Base-by-base conservation (phyloP, 2,113 vertebrate species). In the Trogon surrucura region DNA sequence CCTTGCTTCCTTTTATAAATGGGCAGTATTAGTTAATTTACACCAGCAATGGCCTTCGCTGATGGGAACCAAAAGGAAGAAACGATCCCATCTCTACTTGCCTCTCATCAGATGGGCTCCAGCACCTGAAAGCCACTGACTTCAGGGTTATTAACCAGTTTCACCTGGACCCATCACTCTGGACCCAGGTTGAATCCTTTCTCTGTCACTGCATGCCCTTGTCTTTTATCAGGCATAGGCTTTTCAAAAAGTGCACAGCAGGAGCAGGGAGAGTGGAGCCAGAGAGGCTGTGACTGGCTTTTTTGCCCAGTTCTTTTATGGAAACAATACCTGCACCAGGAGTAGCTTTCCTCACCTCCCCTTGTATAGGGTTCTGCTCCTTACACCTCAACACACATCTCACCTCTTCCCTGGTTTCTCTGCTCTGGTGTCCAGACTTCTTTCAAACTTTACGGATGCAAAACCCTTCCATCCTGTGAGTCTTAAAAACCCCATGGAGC, bases 321-420 rank as follows among this genome's bases (percentile, higher is more conserved):
- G 65, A 25, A 19, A 38, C 18, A 64, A 29, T 4, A 29, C 5
- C n/a, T 50, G 32, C 25, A n/a, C 9, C 3, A n/a, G 18, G 12
- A 50, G 8, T 4, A 32, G 41, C n/a, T 66, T 20, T 66, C 26
- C 56, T 54, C 1, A 1, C 6, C 13, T 14, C 10, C 5, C 23
- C 36, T 54, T n/a, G 10, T 12, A n/a, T 9, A 18, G 36, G 25
- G 5, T 62, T 69, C 60, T 56, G 56, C 32, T 91, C 45, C 26
- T 81, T 71, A 47, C 3, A 29, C 16, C 22, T 27, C 0, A 2
- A 25, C 38, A 12, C 0, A 1, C 8, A 27, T 11, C 66, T 57
- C 47, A 48, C 6, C 3, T 69, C 22, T 58, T 56, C 44, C 48
- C 50, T 36, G 8, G 27, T 41, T 85, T 80, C 80, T 80, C n/a